Evolutionary conservation across 1,140 invertebrate genomes (phyloP).

Genomic region (Venustaconcha ellipsiformis): DNA sequence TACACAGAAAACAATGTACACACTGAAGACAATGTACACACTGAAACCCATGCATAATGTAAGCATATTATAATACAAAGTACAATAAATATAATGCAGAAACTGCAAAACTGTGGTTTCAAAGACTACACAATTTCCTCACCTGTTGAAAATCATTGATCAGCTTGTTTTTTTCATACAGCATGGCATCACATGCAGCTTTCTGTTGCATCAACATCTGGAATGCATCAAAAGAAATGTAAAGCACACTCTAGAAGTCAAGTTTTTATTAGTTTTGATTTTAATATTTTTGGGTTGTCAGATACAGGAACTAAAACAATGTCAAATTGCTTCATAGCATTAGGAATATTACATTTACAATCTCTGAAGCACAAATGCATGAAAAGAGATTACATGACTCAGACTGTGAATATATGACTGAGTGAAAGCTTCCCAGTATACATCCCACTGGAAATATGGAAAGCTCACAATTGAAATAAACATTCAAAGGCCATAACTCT

Average conservation of each 20-base stretch:
- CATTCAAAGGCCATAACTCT: no score
- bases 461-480: no score
- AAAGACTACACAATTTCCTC: constrained; percentile 7
- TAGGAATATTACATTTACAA: no score
- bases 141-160: constrained; percentile 79
- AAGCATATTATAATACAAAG: neutral
- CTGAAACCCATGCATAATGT: no score
- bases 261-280: neutral
- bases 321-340: neutral
- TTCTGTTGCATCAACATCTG: constrained; percentile 76
- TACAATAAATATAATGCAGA: neutral
- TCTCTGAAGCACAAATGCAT: no score
- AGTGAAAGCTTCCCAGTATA: no score
- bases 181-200: constrained; percentile 75
- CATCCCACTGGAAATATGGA: no score
- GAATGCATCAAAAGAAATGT: constrained; percentile 16
- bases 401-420: no score
- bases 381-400: no score
- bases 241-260: neutral
- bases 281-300: neutral
- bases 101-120: neutral
- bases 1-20: no score
- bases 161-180: constrained; percentile 82
- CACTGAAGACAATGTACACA: no score
- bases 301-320: neutral